phyloP scores from a whole-genome alignment of 2,888 invertebrate species.

The Plemyria rubiginata region DNA sequence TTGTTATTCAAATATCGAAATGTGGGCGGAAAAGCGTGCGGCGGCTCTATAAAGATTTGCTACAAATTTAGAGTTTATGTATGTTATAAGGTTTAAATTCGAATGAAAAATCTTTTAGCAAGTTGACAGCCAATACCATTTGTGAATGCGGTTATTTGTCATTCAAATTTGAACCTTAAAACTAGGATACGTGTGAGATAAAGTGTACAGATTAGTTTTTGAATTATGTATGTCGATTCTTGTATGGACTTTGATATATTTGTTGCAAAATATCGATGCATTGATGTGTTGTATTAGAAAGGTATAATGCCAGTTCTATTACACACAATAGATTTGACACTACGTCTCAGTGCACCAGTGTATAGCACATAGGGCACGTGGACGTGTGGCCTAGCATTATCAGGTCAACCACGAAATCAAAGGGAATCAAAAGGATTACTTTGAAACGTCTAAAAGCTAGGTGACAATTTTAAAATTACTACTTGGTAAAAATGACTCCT shows the following conservation, averaged over 20 bases:
- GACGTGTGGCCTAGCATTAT: no score
- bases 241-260: neutral
- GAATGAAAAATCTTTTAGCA: slow-evolving; percentile 6
- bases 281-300: no score
- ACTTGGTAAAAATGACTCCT: no score
- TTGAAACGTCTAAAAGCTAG: no score
- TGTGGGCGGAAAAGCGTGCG: slow-evolving; percentile 35
- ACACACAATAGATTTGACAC: no score
- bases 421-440: no score
- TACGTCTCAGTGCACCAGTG: no score
- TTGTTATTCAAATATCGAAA: slow-evolving; percentile 25
- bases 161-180: slow-evolving; percentile 38
- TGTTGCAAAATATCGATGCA: neutral
- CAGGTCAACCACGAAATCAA: no score
- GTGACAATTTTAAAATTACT: no score
- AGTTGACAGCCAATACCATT: neutral
- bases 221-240: slow-evolving; percentile 30
- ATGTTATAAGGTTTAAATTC: slow-evolving; percentile 32
- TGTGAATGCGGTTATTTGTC: slow-evolving; percentile 5
- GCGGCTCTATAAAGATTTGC: slow-evolving; percentile 26
- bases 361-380: no score
- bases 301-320: no score
- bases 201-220: slow-evolving; percentile 42
- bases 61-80: slow-evolving; percentile 32
- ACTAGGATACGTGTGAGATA: slow-evolving; percentile 24